Evolutionary conservation across 2,113 vertebrate species (phyloP).

Genomic region (Crotalus viridis): DNA sequence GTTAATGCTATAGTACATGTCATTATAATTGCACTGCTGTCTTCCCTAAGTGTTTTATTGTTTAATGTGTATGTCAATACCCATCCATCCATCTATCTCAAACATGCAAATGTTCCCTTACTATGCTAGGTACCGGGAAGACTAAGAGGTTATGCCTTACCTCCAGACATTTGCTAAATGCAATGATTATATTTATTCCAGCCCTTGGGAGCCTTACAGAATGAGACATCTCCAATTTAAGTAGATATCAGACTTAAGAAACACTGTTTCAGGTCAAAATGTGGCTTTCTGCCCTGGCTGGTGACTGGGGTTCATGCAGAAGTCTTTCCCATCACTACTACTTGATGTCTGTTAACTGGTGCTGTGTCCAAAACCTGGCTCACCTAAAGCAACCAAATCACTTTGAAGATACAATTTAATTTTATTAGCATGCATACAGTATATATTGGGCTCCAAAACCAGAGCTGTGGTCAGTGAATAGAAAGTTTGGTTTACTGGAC

Average conservation of each 20-base stretch:
- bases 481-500: neutral
- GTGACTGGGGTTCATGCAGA: neutral
- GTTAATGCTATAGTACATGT: neutral
- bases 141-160: neutral
- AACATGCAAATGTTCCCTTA: neutral
- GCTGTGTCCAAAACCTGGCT: neutral
- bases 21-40: neutral
- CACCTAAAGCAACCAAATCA: neutral
- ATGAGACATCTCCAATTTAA: neutral
- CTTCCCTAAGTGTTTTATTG: neutral
- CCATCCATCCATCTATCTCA: neutral
- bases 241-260: neutral
- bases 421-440: neutral
- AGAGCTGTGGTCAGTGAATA: neutral
- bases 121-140: neutral
- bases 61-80: neutral
- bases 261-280: neutral
- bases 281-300: neutral
- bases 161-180: neutral
- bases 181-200: neutral
- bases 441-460: neutral
- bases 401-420: neutral
- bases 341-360: neutral
- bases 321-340: neutral
- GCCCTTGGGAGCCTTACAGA: neutral